Base-by-base conservation (phyloP, 2,113 vertebrate genomes). In the Trichomycterus rosablanca region DNA sequence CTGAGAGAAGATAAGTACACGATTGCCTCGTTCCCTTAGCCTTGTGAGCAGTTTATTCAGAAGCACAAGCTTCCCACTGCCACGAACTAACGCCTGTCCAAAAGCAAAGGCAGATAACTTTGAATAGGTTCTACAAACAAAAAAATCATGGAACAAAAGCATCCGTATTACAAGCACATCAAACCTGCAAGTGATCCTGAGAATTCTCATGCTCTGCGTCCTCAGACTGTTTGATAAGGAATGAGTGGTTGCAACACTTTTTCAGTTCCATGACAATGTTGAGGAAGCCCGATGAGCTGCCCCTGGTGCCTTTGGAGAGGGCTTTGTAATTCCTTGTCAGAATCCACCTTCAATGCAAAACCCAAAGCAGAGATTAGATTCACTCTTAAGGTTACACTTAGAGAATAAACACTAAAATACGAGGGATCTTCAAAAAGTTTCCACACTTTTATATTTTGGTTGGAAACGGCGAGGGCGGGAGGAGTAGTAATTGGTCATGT, bases 221-320 rank as follows among this genome's bases (percentile, higher is more conserved):
- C 19, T 99, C 96, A 0, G 89, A 89, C 23, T 87, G 83, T 63
- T 90, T 97, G 56, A 98, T 97, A 54, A 99, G 89, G 45, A 94
- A 95, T 65, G 91, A 89, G 10, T 99, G 96, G 73, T 99, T 98
- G 75, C 95, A 98, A 80, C 95, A 98, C 64, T 99, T 99, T 71
- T 99, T 99, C 54, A 99, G 82, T 70, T 99, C 96, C 95, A 98
- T 98, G 66, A 98, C 93, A 0, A 98, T 99, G 74, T 99, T 99
- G 20, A 99, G 88, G 76, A 98, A 99, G 55, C 96, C 95, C 0
- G 93, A 91, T 1, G 96, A 97, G 74, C 95, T 97, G 49, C 95
- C 95, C 19, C 92, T 81, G 0, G 85, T 89, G 68, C 95, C 95
- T 80, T 95, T 98, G 56, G 89, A 82, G 50, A 99, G 89, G 49